These are phyloP conservation scores for Sylvicola cinctus DNA, from an alignment of 2,888 invertebrate genomes.

Conservation along the genomic window DNA sequence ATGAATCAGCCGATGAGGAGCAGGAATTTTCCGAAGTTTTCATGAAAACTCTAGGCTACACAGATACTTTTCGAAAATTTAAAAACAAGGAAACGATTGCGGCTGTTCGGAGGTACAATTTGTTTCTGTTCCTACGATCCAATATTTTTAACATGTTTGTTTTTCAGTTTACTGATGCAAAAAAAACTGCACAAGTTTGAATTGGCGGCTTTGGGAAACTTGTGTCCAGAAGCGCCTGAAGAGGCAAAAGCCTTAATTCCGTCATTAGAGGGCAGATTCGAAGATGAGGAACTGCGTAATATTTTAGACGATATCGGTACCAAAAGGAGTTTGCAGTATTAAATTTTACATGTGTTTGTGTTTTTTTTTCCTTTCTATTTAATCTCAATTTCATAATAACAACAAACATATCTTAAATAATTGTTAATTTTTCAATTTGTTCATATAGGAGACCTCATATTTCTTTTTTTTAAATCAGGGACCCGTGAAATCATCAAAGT, in stretches of 20 bases:
- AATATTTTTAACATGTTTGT: constrained; percentile 7
- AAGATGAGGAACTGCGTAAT: constrained; percentile 93
- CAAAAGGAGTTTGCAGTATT: constrained; percentile 94
- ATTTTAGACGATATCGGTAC: constrained; percentile 96
- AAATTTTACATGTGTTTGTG: too few relatives aligned
- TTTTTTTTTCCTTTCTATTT: too few relatives aligned
- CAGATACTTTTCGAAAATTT: constrained; percentile 88
- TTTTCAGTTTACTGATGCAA: constrained; percentile 64
- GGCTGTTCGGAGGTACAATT: constrained; percentile 70
- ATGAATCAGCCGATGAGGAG: constrained; percentile 95
- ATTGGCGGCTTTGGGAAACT: constrained; percentile 86
- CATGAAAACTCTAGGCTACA: constrained; percentile 92
- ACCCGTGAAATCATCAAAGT: too few relatives aligned
- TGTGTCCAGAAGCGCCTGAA: constrained; percentile 97
- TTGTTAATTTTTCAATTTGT: too few relatives aligned
- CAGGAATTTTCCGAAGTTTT: constrained; percentile 98
- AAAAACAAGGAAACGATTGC: constrained; percentile 97
- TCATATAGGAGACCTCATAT: too few relatives aligned
- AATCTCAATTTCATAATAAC: too few relatives aligned
- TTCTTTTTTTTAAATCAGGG: too few relatives aligned
- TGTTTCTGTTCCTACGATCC: background rate
- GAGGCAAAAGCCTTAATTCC: constrained; percentile 97
- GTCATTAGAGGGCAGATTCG: constrained; percentile 89
- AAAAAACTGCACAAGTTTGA: constrained; percentile 98
- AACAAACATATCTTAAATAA: too few relatives aligned